A percentile compares a stretch with the other conserved stretches of the same genome.
phyloP scores from a whole-genome alignment of 2,113 vertebrate genomes.

The Periophthalmus modestus region DNA sequence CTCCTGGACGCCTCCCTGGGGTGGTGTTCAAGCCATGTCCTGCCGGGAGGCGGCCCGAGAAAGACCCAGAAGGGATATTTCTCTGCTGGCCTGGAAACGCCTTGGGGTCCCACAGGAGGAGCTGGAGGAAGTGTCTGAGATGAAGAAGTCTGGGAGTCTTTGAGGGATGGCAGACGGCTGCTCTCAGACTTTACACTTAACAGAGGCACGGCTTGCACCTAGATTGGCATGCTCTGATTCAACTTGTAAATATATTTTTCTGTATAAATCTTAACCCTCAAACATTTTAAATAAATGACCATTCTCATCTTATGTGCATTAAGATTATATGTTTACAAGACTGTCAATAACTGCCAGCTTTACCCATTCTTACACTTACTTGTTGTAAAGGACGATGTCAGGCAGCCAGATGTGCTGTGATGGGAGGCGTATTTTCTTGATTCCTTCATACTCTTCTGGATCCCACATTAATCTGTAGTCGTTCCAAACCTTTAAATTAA shows the following conservation, averaged over 20 bases:
- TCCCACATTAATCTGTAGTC: slow-evolving; percentile 83
- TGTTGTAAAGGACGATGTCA: slow-evolving; percentile 83
- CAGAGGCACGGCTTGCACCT: neutral
- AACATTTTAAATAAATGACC: neutral
- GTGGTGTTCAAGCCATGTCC: too few relatives aligned
- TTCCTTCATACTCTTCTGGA: slow-evolving; percentile 79
- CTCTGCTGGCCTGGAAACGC: too few relatives aligned
- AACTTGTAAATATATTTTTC: neutral
- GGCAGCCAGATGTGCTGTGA: slow-evolving; percentile 83
- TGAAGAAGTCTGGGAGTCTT: neutral
- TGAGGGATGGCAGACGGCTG: neutral
- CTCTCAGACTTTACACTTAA: neutral
- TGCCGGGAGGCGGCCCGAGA: too few relatives aligned
- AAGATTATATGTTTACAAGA: neutral
- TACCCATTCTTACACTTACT: slow-evolving; percentile 55
- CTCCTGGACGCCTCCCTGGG: too few relatives aligned
- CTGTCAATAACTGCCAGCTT: neutral
- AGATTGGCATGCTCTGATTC: neutral
- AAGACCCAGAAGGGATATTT: too few relatives aligned
- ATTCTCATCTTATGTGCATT: neutral
- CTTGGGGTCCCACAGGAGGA: too few relatives aligned
- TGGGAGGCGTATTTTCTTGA: slow-evolving; percentile 78
- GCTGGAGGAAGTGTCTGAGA: too few relatives aligned
- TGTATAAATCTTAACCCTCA: neutral
- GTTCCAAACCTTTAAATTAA: slow-evolving; percentile 72